Percentiles rank a stretch among this genome's conserved stretches.
Conservation (phyloP, 2,113 vertebrate species). For the Dermatemys mawii region DNA sequence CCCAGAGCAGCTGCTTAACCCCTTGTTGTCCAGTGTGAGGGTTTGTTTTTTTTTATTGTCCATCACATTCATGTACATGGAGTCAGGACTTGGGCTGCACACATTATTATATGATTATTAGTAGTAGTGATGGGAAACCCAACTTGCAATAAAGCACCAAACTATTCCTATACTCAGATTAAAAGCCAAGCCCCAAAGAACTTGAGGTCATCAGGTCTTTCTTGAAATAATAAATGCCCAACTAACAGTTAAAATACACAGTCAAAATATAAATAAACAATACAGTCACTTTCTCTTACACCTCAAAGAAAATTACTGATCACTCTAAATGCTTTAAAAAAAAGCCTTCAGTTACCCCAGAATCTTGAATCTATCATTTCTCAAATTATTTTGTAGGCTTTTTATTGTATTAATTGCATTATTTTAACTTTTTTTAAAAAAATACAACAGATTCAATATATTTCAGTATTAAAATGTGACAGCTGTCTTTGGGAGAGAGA, state of each 20-base stretch:
- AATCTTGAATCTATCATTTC: not conserved
- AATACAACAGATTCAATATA: not conserved
- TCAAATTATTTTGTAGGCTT: not conserved
- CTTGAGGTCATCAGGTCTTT: not conserved
- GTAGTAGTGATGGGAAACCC: not conserved
- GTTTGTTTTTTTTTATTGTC: not conserved
- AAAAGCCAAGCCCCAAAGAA: not conserved
- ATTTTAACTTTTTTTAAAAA: not conserved
- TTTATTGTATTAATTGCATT: not conserved
- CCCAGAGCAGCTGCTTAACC: not conserved
- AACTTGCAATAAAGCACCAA: not conserved
- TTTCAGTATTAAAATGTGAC: too few relatives aligned
- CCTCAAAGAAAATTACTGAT: not conserved
- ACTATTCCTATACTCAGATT: not conserved
- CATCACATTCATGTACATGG: not conserved
- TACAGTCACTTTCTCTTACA: not conserved
- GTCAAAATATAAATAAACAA: not conserved
- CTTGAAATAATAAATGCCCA: not conserved
- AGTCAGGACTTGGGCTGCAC: not conserved
- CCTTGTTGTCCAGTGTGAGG: not conserved
- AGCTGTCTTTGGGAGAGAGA: not conserved
- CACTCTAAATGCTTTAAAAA: not conserved
- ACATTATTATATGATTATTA: not conserved
- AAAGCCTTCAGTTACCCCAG: not conserved
- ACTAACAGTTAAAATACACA: not conserved